Percentiles rank a stretch among this genome's conserved stretches.
Conservation (phyloP, 2,888 invertebrate species). For the Tenthredo mesomela region DNA sequence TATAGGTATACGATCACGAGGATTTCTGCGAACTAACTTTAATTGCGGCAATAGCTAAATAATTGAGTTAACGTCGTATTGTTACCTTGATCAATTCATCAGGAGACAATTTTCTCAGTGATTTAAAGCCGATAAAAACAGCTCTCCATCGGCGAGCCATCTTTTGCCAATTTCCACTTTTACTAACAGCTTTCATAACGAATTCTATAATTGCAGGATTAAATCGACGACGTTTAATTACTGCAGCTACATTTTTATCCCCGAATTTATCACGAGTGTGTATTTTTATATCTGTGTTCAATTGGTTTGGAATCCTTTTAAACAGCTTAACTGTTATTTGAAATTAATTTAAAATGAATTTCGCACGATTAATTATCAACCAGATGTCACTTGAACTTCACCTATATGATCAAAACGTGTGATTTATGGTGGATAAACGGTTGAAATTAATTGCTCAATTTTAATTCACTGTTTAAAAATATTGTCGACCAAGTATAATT, state of each 20-base stretch:
- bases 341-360: neutral
- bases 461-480: neutral
- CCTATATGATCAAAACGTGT: neutral
- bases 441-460: neutral
- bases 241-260: neutral
- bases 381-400: neutral
- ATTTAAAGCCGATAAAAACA: constrained; percentile 74
- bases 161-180: constrained; percentile 54
- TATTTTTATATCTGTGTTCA: neutral
- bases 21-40: neutral
- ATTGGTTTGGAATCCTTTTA: neutral
- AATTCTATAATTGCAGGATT: neutral
- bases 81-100: constrained; percentile 78
- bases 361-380: neutral
- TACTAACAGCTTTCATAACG: constrained; percentile 19
- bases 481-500: neutral
- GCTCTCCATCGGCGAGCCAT: constrained; percentile 78
- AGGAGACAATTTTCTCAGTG: constrained; percentile 74
- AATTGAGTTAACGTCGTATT: constrained; percentile 6
- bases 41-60: neutral
- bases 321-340: neutral
- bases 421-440: neutral
- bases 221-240: neutral
- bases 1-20: neutral
- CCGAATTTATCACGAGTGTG: neutral